Evolutionary conservation across 2,888 invertebrate species (phyloP), one percentile per base, ranked within the genome.

Genomic region (Halictus quadricinctus): DNA sequence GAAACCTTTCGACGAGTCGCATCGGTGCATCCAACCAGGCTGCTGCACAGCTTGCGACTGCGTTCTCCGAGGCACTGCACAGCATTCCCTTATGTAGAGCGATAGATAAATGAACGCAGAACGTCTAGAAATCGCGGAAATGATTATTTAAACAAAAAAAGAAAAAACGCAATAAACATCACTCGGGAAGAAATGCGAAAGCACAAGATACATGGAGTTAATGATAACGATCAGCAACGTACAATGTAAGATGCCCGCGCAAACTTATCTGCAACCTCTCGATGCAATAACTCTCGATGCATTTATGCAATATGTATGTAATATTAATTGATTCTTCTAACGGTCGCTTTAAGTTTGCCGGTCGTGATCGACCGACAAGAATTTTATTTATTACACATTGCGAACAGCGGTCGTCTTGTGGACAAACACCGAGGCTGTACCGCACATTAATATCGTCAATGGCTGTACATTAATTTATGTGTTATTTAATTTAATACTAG

Each of bases 401-500:
- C 54, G 21, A 74, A 80, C 54, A 46, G 70, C 64, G n/a, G 10
- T 70, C 43, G 70, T 70, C 41, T 21, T 41, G 69, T 41, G 70
- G 70, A n/a, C 41, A 43, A 70, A 6, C 41, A 43, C 43, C 4
- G 70, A 43, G 43, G 41, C 43, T 43, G 70, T 43, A 43, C 70
- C 70, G 70, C 43, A 15, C n/a, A 76, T 46, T 10, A 76, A 75
- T 64, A 75, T 58, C 58, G 54, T 75, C 25, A 72, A 79, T 21
- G 73, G 72, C 73, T 85, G 77, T 85, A 80, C 76, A 81, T 81
- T 86, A 79, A 86, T 86, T 80, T 76, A 78, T 80, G 21, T 15
- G 50, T 50, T 54, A 54, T 54, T 79, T 76, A 73, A 87, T 64
- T 80, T 78, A 66, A 76, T 77, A 50, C 18, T 81, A 50, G 54